Conservation (phyloP, 1,140 invertebrate species). For the Aphelenchoides fujianensis region DNA sequence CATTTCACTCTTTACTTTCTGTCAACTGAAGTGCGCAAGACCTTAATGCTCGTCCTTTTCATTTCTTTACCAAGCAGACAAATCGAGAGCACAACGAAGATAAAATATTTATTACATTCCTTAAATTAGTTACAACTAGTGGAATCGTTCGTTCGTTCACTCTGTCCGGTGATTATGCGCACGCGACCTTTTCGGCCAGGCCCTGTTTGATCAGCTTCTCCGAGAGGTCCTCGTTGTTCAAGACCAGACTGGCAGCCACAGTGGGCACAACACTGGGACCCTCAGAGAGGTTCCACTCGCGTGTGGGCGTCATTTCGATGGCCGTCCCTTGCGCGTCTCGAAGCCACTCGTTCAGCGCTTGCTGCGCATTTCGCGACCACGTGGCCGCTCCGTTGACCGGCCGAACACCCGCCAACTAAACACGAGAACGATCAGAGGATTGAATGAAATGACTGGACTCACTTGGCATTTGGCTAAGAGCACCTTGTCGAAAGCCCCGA, state of each 20-base stretch:
- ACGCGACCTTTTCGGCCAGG: background rate
- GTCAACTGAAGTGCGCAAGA: background rate
- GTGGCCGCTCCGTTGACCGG: background rate
- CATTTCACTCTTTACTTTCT: no score
- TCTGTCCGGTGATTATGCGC: constrained; percentile 1
- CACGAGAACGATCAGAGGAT: background rate
- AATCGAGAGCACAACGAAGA: background rate
- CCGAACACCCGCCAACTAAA: constrained; percentile 10
- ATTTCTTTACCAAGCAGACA: background rate
- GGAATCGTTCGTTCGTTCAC: constrained; percentile 8
- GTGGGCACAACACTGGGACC: background rate
- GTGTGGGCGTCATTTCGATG: constrained; percentile 5
- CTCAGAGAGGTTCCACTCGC: constrained; percentile 10
- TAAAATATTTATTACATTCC: constrained; percentile 4
- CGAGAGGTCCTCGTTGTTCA: constrained; percentile 7
- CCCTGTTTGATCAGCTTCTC: constrained; percentile 9
- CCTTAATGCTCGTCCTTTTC: background rate
- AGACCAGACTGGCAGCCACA: background rate
- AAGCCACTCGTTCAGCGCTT: constrained; percentile 3
- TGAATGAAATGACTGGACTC: background rate
- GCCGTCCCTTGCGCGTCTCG: constrained; percentile 16
- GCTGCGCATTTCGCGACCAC: constrained; percentile 11
- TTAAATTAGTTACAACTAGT: background rate
- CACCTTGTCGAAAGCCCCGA: constrained; percentile 11
- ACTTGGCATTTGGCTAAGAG: constrained; percentile 16